phyloP scores from a whole-genome alignment of 2,888 invertebrate genomes.

The Morpho deidamia region DNA sequence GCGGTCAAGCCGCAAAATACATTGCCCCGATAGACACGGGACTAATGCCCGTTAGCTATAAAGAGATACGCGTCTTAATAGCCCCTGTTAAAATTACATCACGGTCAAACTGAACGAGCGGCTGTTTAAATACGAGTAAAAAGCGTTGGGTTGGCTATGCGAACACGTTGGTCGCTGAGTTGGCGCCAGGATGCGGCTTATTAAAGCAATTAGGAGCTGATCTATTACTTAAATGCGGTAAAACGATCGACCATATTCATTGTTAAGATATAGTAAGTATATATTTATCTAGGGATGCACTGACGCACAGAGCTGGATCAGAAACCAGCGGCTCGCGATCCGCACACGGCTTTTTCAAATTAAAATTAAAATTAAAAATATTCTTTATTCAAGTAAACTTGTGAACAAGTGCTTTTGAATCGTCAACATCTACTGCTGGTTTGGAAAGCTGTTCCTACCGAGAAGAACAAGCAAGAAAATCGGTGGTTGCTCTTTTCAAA shows the following conservation, averaged over 20 bases:
- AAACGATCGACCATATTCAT: conserved; percentile 11
- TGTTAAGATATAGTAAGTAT: neutral
- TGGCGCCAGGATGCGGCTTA: conserved; percentile 54
- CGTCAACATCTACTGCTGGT: too few relatives aligned
- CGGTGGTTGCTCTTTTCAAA: too few relatives aligned
- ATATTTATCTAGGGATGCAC: neutral
- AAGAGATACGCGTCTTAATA: neutral
- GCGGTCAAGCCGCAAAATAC: too few relatives aligned
- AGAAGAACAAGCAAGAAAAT: too few relatives aligned
- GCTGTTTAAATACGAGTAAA: conserved; percentile 13
- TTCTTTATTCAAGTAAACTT: too few relatives aligned
- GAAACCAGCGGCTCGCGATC: neutral
- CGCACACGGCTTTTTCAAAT: too few relatives aligned
- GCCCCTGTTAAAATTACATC: neutral
- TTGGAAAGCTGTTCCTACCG: too few relatives aligned
- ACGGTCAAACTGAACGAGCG: neutral
- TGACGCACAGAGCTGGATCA: neutral
- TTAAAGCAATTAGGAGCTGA: conserved; percentile 63
- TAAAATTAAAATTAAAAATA: too few relatives aligned
- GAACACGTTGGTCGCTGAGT: conserved; percentile 37
- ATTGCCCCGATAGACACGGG: too few relatives aligned
- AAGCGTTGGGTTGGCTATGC: conserved; percentile 19
- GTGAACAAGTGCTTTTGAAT: too few relatives aligned
- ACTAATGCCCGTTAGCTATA: neutral
- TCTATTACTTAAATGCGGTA: conserved; percentile 37